Evolutionary conservation across 2,113 vertebrate species (phyloP).

Genomic region (Candoia aspera): DNA sequence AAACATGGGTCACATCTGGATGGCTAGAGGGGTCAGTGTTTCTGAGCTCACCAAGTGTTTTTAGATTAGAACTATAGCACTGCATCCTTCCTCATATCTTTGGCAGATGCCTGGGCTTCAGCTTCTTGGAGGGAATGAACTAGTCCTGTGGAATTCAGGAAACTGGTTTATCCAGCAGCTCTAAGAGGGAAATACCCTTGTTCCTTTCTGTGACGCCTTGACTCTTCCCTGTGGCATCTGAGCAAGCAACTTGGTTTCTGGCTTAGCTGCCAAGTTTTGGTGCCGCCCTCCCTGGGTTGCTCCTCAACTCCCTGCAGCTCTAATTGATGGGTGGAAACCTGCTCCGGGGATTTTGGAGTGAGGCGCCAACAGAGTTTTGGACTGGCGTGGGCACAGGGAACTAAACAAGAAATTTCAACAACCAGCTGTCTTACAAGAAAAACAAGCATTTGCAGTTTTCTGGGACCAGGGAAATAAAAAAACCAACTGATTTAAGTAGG

Average conservation of each 20-base stretch:
- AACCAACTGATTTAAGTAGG: neutral
- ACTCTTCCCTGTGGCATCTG: slow-evolving; percentile 37
- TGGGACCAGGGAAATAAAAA: neutral
- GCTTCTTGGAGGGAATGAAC: slow-evolving; percentile 51
- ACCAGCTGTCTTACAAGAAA: slow-evolving; percentile 19
- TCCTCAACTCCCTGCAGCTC: slow-evolving; percentile 48
- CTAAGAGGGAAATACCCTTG: slow-evolving; percentile 35
- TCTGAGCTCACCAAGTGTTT: slow-evolving; percentile 30
- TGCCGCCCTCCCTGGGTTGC: slow-evolving; percentile 55
- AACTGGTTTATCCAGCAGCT: slow-evolving; percentile 55
- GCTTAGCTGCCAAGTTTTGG: slow-evolving; percentile 74
- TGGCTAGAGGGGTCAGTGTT: neutral
- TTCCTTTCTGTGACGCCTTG: slow-evolving; percentile 20
- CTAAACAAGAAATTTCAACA: slow-evolving; percentile 35
- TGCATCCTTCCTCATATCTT: slow-evolving; percentile 8
- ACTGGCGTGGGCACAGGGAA: slow-evolving; percentile 27
- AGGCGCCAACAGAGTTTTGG: slow-evolving; percentile 17
- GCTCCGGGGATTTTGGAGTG: slow-evolving; percentile 29
- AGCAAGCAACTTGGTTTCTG: slow-evolving; percentile 65
- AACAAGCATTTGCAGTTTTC: neutral
- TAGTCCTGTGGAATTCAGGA: neutral
- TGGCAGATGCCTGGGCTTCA: slow-evolving; percentile 19
- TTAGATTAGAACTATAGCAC: neutral
- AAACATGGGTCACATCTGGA: neutral
- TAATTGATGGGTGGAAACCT: slow-evolving; percentile 65